A percentile compares a stretch with the other conserved stretches of the same genome.
These are phyloP conservation scores for Vanessa tameamea DNA, from an alignment of 1,140 invertebrate genomes.

Conservation along the genomic window DNA sequence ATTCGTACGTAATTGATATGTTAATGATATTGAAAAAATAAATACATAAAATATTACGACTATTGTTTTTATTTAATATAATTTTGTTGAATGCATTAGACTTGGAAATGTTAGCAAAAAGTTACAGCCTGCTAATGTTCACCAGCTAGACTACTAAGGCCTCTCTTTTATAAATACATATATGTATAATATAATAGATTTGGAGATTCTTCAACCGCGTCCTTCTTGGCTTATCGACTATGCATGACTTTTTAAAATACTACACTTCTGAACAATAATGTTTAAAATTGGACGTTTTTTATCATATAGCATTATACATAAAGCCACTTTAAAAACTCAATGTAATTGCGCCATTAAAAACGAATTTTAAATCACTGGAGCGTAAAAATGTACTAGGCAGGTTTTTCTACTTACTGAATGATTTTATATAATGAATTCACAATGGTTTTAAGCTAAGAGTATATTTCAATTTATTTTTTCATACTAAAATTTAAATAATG, in stretches of 20 bases:
- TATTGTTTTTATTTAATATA: too few species aligned
- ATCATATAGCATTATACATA: neutral
- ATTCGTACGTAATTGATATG: too few species aligned
- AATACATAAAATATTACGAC: too few species aligned
- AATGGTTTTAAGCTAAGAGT: neutral
- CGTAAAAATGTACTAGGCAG: slow-evolving; percentile 29
- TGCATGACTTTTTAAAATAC: neutral
- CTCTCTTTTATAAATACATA: too few species aligned
- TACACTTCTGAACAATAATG: neutral
- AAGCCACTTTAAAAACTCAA: neutral
- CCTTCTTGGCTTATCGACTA: too few species aligned
- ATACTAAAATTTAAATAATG: neutral
- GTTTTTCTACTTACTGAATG: slow-evolving; percentile 15
- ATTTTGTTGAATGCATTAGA: too few species aligned
- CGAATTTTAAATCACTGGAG: slow-evolving; percentile 9
- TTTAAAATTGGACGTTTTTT: neutral
- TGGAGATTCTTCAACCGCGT: too few species aligned
- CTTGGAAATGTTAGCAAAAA: too few species aligned
- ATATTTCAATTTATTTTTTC: neutral
- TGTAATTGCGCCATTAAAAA: slow-evolving; percentile 13
- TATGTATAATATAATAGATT: too few species aligned
- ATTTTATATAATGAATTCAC: neutral
- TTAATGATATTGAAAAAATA: too few species aligned
- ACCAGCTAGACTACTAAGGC: too few species aligned
- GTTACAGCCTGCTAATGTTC: too few species aligned